Percentiles rank a stretch among this genome's conserved stretches.
Evolutionary conservation across 2,113 vertebrate genomes (phyloP).

Genomic region (Megaleporinus macrocephalus): DNA sequence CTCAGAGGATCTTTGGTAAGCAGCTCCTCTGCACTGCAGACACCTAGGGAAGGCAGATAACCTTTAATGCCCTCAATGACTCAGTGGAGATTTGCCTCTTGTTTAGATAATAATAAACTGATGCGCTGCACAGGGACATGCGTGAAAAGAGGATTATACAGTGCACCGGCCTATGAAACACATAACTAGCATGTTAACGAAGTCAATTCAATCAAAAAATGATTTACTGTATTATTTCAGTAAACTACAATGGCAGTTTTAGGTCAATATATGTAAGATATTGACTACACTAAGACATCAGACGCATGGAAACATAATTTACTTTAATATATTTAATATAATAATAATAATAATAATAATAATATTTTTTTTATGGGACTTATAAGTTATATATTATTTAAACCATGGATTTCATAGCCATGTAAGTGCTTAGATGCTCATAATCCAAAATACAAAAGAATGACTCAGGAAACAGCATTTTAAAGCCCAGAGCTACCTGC

Average conservation of each 20-base stretch:
- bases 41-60: conserved; percentile 21
- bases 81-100: background rate
- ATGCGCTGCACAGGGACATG: background rate
- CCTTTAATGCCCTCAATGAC: conserved; percentile 1
- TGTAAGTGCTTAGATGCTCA: no score
- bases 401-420: background rate
- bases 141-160: conserved; percentile 8
- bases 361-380: no score
- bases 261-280: no score
- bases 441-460: no score
- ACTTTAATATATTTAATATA: no score
- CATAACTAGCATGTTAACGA: background rate
- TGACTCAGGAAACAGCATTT: background rate
- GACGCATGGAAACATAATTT: no score
- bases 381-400: background rate
- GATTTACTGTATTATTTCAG: no score
- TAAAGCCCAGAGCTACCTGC: conserved; percentile 58
- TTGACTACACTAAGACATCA: no score
- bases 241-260: no score
- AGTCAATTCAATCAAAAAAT: no score
- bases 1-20: conserved; percentile 28
- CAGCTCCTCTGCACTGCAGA: conserved; percentile 12
- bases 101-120: conserved; percentile 23
- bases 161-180: background rate
- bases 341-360: no score